phyloP scores from a whole-genome alignment of 2,113 vertebrate species.

The Rhea americana region DNA sequence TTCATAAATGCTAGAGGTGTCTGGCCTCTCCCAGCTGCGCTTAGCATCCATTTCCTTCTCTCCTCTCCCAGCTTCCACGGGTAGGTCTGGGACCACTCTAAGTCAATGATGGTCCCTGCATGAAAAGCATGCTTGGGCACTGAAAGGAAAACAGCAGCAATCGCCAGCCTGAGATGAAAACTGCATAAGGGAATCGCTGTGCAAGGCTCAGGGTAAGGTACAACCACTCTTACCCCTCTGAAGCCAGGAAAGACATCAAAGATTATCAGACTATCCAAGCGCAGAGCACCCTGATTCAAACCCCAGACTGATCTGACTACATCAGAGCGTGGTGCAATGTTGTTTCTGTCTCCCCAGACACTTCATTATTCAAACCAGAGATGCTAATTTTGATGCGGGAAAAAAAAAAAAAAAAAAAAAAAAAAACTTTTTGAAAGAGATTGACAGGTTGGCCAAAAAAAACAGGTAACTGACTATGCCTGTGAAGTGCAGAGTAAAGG shows the following conservation, averaged over 20 bases:
- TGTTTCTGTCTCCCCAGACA: not conserved
- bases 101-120: constrained; percentile 5
- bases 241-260: not conserved
- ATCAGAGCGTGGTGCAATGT: not conserved
- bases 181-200: not conserved
- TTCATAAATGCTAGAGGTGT: constrained; percentile 26
- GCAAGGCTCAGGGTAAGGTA: not conserved
- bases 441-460: not conserved
- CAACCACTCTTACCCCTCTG: not conserved
- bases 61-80: not conserved
- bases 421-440: not conserved
- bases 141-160: constrained; percentile 26
- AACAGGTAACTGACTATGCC: not conserved
- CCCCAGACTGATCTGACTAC: not conserved
- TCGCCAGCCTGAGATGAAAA: constrained; percentile 39
- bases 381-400: not conserved
- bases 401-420: no score
- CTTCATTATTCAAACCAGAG: not conserved
- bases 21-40: not conserved
- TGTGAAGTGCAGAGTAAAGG: not conserved
- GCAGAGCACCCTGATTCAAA: not conserved
- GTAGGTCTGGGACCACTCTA: constrained; percentile 35
- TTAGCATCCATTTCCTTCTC: not conserved
- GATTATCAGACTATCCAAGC: not conserved
- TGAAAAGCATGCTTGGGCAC: not conserved